Evolutionary conservation across 2,888 invertebrate genomes (phyloP), one percentile per base, ranked within the genome.

Genomic region (Chouioia cunea): DNA sequence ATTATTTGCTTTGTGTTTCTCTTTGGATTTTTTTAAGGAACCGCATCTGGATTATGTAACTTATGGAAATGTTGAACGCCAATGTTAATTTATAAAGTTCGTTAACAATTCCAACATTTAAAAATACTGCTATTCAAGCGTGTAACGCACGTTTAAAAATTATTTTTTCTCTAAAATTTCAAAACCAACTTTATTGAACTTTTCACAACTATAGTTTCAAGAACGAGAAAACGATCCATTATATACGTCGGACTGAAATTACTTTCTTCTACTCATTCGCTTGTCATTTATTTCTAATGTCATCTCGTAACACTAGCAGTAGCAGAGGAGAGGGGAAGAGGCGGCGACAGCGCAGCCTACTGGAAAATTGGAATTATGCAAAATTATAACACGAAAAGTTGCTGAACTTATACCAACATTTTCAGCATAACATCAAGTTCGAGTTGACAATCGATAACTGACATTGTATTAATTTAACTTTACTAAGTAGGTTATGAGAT

Each of bases 341-440:
- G 44, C 65, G 73, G 62, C 65, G 46, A 64, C 68, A 65, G 74
- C 70, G 77, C 77, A 65, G 73, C 77, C 78, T 68, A 68, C 78
- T 76, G 76, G 81, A 79, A 81, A 82, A 82, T 81, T 82, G 79
- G 77, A 81, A 80, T 82, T 79, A 80, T 78, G 77, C 77, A 78
- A 78, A 79, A 78, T 76, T 77, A 76, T 77, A 69, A 65, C n/a
- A 23, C 1, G 59, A 68, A 56, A 70, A 59, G 58, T 67, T 59
- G 2, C 36, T 27, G 10, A 59, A 67, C 54, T 67, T 48, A 53
- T 4, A 10, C 36, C 36, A 65, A n/a, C 22, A 47, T 23, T 64
- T 67, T 48, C 47, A 36, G 46, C 12, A 36, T 58, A 52, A 52
- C n/a, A 27, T 47, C 16, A 20, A 54, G n/a, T 58, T 54, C 36